These are phyloP conservation scores for Vandiemenella viatica DNA, from an alignment of 2,888 invertebrate genomes.

Conservation along the genomic window DNA sequence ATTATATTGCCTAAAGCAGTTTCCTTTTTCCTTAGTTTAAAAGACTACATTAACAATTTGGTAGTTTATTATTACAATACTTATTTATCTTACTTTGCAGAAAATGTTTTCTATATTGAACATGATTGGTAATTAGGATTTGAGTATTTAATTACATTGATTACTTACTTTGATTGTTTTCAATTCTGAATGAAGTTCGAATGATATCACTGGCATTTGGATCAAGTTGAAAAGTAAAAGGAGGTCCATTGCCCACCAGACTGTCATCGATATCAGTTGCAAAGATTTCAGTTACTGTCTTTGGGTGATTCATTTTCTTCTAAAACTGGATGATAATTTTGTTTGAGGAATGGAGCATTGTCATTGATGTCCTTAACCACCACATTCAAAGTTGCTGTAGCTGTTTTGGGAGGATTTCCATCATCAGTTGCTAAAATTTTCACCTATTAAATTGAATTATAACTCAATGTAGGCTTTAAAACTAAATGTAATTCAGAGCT, in stretches of 20 bases:
- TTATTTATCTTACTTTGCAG: no score
- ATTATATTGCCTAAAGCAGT: no score
- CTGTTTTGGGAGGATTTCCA: conserved; percentile 30
- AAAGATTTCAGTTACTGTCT: conserved; percentile 29
- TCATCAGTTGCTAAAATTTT: conserved; percentile 35
- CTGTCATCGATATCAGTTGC: conserved; percentile 31
- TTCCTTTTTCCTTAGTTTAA: no score
- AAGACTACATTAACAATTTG: no score
- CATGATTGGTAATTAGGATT: no score
- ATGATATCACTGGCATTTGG: conserved; percentile 32
- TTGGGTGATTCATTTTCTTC: conserved; percentile 34
- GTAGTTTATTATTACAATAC: no score
- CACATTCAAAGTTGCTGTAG: conserved; percentile 33
- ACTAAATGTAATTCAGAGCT: no score
- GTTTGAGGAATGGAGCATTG: conserved; percentile 30
- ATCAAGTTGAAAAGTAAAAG: conserved; percentile 34
- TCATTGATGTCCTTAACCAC: conserved; percentile 33
- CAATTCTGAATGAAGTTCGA: conserved; percentile 34
- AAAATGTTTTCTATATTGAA: no score
- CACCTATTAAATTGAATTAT: conserved; percentile 20
- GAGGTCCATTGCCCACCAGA: conserved; percentile 34
- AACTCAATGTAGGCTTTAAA: no score
- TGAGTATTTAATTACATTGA: no score
- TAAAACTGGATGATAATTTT: conserved; percentile 31
- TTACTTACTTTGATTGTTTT: conserved; percentile 33